These are phyloP conservation scores for Eristalis tenax DNA, from an alignment of 2,888 invertebrate species.

Conservation along the genomic window DNA sequence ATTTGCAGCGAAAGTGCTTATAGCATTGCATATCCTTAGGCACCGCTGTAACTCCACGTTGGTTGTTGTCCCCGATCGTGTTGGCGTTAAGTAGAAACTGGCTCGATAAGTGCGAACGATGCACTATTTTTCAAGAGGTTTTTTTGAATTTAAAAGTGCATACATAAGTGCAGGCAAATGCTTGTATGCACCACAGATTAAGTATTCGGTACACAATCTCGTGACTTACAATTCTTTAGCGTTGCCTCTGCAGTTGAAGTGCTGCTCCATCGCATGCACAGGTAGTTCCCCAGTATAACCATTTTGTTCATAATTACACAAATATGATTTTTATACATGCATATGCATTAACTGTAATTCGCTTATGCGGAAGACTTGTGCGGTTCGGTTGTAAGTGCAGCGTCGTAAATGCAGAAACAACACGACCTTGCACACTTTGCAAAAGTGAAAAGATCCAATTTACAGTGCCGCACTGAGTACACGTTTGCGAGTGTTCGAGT, in stretches of 20 bases:
- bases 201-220: background rate
- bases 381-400: background rate
- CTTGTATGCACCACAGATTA: background rate
- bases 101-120: too few relatives aligned
- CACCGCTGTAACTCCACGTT: background rate
- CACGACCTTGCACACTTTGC: conserved; percentile 46
- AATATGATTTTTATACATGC: background rate
- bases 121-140: background rate
- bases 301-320: background rate
- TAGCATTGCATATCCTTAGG: background rate
- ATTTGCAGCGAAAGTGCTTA: background rate
- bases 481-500: background rate
- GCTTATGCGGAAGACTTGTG: background rate
- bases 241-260: background rate
- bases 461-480: background rate
- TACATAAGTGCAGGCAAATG: background rate
- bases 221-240: too few relatives aligned
- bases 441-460: background rate
- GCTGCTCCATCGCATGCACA: background rate
- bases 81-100: too few relatives aligned
- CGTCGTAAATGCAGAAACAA: background rate
- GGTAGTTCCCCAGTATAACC: background rate
- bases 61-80: too few relatives aligned
- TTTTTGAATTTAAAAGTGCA: background rate
- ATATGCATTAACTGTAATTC: background rate